Evolutionary conservation across 30 jellyfish, hydroid and myxozoan genomes (phyloP), one percentile per base, ranked within the genome.

Genomic region (Aurelia aurita complex sp. Pacific): DNA sequence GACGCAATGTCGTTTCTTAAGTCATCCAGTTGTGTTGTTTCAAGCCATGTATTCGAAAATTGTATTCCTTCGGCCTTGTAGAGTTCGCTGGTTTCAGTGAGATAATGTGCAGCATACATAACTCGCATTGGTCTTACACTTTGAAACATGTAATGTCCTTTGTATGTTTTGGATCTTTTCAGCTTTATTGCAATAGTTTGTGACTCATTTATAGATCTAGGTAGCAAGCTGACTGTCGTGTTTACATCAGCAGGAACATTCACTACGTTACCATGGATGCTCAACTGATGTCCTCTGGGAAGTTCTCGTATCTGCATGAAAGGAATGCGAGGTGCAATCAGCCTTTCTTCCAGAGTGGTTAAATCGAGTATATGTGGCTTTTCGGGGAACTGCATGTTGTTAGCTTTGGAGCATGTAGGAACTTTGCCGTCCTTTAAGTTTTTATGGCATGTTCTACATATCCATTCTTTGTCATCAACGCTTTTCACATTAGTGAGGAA

Each of bases 231-330:
- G 5, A 70, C 60, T 3, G 55, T 68, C 6, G 67, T 3, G 70
- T 53, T 51, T 3, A 82, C 92, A 82, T 82, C 85, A 12, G 92
- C 77, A 14, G 92, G 92, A 52, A 82, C 92, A 82, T 82, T 82
- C 29, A 23, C 29, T 23, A 23, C 29, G 29, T 23, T 23, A 23
- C 29, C 29, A 23, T 23, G 29, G 29, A 82, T 82, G 55, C 86
- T 33, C 53, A 82, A 34, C 73, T 82, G 92, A 4, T 74, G 35
- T 12, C 83, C 90, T 52, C 90, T 80, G 15, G 90, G 90, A 43
- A 65, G 53, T 32, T 80, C 83, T 23, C 82, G 46, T 38, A 80
- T 65, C 50, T 80, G 90, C 90, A 64, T 80, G 53, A 80, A 80
- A n/a, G 90, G 73, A 38, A 80, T 80, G 6, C 87, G 67, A 5